A percentile compares a stretch with the other conserved stretches of the same genome.
Evolutionary conservation across 2,888 invertebrate species (phyloP).

Genomic region (Girardia tigrina): DNA sequence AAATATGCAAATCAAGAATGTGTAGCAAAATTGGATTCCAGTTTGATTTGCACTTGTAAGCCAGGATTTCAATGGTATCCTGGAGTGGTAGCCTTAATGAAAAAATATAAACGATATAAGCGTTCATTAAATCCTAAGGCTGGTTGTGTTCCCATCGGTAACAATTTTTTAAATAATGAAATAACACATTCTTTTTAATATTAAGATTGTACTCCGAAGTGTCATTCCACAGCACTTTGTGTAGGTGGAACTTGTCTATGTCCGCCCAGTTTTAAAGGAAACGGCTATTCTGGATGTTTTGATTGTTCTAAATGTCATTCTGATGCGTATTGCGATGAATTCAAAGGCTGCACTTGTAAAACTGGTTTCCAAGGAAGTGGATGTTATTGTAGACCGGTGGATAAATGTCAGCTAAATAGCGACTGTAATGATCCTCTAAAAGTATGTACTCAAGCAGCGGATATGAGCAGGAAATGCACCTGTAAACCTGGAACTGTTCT

Average conservation of each 20-base stretch:
- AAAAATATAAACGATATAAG: not conserved
- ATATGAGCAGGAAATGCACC: constrained; percentile 6
- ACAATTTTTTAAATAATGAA: not conserved
- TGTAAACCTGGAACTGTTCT: not conserved
- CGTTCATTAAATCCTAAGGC: not conserved
- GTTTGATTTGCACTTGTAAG: constrained; percentile 2
- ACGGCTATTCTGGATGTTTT: not conserved
- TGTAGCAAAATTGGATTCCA: not conserved
- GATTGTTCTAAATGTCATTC: not conserved
- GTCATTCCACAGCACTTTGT: not conserved
- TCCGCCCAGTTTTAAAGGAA: not conserved
- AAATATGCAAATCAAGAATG: not conserved
- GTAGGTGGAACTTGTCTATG: not conserved
- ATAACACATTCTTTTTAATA: not conserved
- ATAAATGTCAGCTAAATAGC: not conserved
- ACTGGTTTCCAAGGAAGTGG: not conserved
- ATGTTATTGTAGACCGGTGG: constrained; percentile 4
- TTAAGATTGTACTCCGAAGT: not conserved
- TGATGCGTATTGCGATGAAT: not conserved
- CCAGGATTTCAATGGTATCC: not conserved
- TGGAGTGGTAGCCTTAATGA: not conserved
- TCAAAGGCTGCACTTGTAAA: constrained; percentile 10
- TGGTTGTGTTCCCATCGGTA: not conserved
- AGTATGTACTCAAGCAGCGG: not conserved
- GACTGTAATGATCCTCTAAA: not conserved